phyloP scores from a whole-genome alignment of 2,888 invertebrate species.

The Conus canariensis region DNA sequence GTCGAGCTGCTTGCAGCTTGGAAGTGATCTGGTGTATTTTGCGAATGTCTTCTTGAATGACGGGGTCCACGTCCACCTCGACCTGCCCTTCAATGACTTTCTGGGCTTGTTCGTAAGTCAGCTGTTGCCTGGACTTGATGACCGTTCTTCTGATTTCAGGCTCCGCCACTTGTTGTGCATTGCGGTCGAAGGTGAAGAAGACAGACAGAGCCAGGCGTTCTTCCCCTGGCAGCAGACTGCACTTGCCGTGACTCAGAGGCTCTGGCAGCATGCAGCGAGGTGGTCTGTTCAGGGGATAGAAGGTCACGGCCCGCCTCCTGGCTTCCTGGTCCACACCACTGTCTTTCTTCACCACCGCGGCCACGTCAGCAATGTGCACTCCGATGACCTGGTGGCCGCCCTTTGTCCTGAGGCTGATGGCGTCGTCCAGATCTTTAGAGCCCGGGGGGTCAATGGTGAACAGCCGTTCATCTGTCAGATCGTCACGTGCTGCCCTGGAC shows the following conservation, averaged over 20 bases:
- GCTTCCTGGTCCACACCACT: constrained; percentile 60
- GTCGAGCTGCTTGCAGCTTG: constrained; percentile 46
- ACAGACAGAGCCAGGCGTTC: constrained; percentile 60
- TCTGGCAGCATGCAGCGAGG: constrained; percentile 64
- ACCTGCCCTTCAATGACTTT: constrained; percentile 48
- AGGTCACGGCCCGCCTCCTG: constrained; percentile 55
- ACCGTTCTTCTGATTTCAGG: constrained; percentile 47
- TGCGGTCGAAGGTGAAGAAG: constrained; percentile 53
- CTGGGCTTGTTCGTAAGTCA: constrained; percentile 61
- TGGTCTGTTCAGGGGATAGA: constrained; percentile 51
- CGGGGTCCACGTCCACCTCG: background rate
- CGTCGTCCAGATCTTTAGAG: constrained; percentile 61
- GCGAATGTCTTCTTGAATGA: constrained; percentile 42
- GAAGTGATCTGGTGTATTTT: constrained; percentile 47
- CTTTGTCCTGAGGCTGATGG: constrained; percentile 53
- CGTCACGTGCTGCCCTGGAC: constrained; percentile 28
- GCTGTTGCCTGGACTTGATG: constrained; percentile 52
- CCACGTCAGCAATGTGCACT: constrained; percentile 66
- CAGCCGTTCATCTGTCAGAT: constrained; percentile 50
- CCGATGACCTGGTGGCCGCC: constrained; percentile 52
- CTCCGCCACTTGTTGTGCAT: constrained; percentile 49
- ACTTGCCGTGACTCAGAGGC: constrained; percentile 56
- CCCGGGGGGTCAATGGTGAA: constrained; percentile 64
- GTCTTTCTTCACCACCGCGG: constrained; percentile 52
- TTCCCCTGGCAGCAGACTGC: constrained; percentile 58